Conservation (phyloP, 2,797 vertebrate species). For the Myripristis jacobus region DNA sequence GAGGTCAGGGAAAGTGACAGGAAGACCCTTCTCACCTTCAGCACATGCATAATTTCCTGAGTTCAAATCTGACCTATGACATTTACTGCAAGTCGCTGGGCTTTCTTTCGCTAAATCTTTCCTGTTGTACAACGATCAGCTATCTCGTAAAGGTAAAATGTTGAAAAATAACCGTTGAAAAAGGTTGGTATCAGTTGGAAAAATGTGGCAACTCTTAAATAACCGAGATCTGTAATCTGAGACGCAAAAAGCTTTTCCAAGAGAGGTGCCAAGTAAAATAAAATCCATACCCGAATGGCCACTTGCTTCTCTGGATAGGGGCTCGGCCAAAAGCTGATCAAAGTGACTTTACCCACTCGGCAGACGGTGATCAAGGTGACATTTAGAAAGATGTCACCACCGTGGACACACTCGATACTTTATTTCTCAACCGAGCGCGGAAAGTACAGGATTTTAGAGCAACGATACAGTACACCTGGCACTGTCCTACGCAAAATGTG, state of each 20-base stretch:
- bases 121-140: too few species aligned
- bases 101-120: too few species aligned
- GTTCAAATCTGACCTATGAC: too few species aligned
- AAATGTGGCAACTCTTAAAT: conserved; percentile 1
- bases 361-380: background rate
- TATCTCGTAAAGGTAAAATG: too few species aligned
- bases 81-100: too few species aligned
- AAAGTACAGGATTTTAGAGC: background rate
- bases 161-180: too few species aligned
- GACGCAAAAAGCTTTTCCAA: background rate
- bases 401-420: conserved; percentile 1
- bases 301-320: background rate
- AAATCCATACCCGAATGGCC: background rate
- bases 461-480: background rate
- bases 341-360: background rate
- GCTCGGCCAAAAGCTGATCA: conserved; percentile 9
- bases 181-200: background rate
- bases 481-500: too few species aligned
- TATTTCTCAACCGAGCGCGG: background rate
- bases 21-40: too few species aligned
- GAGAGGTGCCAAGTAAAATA: conserved; percentile 10
- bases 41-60: too few species aligned
- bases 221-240: conserved; percentile 6
- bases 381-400: background rate
- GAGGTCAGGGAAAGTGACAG: too few species aligned